Evolutionary conservation across 2,888 invertebrate species (phyloP).

Genomic region (Cheilosia soror): DNA sequence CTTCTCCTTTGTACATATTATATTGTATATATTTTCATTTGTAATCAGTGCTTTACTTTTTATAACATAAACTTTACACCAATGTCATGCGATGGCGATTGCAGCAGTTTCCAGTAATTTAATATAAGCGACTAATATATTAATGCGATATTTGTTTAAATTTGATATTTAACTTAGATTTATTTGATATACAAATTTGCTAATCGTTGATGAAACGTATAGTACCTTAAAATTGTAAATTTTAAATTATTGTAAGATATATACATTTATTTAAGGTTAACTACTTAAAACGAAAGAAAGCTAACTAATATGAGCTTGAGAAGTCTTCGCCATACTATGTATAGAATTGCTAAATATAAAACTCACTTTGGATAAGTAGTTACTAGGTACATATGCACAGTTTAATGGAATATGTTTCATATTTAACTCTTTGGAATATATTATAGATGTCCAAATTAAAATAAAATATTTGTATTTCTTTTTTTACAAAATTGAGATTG

Average conservation of each 20-base stretch:
- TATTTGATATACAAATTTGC: slow-evolving; percentile 22
- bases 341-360: slow-evolving; percentile 28
- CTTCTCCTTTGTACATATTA: slow-evolving; percentile 43
- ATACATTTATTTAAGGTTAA: neutral
- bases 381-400: slow-evolving; percentile 19
- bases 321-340: slow-evolving; percentile 43
- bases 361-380: slow-evolving; percentile 25
- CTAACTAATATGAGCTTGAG: slow-evolving; percentile 23
- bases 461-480: slow-evolving; percentile 54
- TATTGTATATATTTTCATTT: neutral
- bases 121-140: slow-evolving; percentile 29
- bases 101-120: slow-evolving; percentile 24
- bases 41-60: slow-evolving; percentile 21
- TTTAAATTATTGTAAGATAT: slow-evolving; percentile 15
- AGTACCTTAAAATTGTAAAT: slow-evolving; percentile 46
- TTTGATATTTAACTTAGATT: slow-evolving; percentile 23
- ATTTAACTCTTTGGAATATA: slow-evolving; percentile 20
- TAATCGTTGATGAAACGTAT: slow-evolving; percentile 36
- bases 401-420: slow-evolving; percentile 42
- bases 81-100: neutral
- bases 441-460: slow-evolving; percentile 27
- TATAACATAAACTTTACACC: slow-evolving; percentile 6
- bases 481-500: slow-evolving; percentile 46
- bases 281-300: neutral
- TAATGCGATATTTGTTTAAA: slow-evolving; percentile 35